A percentile compares a stretch with the other conserved stretches of the same genome.
Evolutionary conservation across 2,113 vertebrate genomes (phyloP).

Genomic region (Mobula birostris): DNA sequence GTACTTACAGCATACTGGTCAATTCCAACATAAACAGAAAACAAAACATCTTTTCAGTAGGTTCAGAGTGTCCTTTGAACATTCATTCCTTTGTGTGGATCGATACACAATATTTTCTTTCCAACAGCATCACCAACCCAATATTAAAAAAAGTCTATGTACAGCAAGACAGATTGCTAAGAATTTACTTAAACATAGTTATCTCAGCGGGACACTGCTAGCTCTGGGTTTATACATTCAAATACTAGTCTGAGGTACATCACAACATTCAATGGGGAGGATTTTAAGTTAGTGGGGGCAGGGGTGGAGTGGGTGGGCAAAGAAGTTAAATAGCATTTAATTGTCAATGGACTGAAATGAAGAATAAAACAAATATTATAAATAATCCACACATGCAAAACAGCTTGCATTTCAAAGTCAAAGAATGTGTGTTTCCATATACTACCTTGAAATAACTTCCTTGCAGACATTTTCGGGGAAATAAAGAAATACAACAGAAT

Average conservation of each 20-base stretch:
- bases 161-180: constrained; percentile 26
- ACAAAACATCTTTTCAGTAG: too few relatives aligned
- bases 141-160: neutral
- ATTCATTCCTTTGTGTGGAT: neutral
- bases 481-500: too few relatives aligned
- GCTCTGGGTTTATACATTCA: neutral
- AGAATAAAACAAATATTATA: neutral
- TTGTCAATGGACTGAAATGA: neutral
- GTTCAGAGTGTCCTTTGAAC: too few relatives aligned
- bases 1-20: too few relatives aligned
- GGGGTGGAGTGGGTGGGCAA: too few relatives aligned
- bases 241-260: neutral
- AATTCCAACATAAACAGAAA: too few relatives aligned
- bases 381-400: too few relatives aligned
- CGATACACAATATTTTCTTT: neutral
- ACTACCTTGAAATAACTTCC: too few relatives aligned
- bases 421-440: too few relatives aligned
- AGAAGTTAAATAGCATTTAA: neutral
- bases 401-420: too few relatives aligned
- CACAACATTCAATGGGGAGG: neutral
- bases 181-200: constrained; percentile 10
- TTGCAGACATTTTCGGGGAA: too few relatives aligned
- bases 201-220: neutral
- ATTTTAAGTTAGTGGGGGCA: neutral
- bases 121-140: neutral